A percentile compares a stretch with the other conserved stretches of the same genome.
Evolutionary conservation across 2,797 vertebrate genomes (phyloP).

Genomic region (Lutjanus campechanus): DNA sequence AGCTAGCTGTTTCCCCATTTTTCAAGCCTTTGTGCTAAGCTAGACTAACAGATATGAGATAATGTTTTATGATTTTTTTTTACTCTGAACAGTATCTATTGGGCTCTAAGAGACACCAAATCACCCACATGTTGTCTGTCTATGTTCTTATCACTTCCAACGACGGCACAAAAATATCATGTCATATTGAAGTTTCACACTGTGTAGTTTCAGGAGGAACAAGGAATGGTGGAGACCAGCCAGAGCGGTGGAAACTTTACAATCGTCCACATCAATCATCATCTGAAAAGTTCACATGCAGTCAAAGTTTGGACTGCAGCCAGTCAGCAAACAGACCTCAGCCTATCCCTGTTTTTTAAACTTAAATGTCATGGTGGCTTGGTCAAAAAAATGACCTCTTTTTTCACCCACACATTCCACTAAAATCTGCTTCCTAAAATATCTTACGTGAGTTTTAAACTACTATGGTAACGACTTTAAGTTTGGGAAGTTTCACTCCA

Average conservation of each 20-base stretch:
- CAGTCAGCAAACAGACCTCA: conserved; percentile 21
- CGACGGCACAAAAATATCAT: background rate
- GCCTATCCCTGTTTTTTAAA: background rate
- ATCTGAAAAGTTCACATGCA: conserved; percentile 23
- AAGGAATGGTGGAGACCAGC: background rate
- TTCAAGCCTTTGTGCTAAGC: background rate
- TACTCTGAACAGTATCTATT: background rate
- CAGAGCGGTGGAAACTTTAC: conserved; percentile 4
- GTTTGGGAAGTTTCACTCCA: background rate
- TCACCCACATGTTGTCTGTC: background rate
- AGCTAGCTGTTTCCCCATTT: background rate
- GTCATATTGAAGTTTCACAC: background rate
- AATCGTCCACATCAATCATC: conserved; percentile 18
- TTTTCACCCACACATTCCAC: background rate
- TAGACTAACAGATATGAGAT: background rate
- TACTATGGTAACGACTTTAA: background rate
- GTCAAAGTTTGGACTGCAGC: conserved; percentile 14
- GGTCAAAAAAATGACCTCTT: background rate
- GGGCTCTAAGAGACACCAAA: too few relatives aligned
- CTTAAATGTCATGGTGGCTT: background rate
- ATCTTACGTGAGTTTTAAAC: background rate
- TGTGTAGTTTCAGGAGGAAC: background rate
- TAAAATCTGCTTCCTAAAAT: background rate
- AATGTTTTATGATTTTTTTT: background rate
- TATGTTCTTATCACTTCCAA: background rate